Evolutionary conservation across 2,888 invertebrate species (phyloP).

Genomic region (Pollenia amentaria): DNA sequence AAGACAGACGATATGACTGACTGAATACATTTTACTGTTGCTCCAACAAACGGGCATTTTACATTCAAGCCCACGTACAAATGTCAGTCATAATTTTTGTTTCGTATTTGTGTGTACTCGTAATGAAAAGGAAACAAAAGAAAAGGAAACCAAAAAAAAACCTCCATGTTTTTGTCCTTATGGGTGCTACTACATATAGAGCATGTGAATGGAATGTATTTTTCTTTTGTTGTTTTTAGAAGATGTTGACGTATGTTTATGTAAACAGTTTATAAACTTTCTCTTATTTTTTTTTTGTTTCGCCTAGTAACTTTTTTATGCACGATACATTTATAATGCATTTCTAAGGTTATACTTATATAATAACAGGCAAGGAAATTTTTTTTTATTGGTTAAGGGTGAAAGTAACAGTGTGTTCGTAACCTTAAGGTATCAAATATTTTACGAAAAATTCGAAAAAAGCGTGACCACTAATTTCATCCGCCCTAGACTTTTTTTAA

Average conservation of each 20-base stretch:
- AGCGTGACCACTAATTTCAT: no score
- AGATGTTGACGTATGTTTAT: conserved; percentile 44
- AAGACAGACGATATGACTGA: background rate
- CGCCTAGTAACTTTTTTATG: conserved; percentile 1
- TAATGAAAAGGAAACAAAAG: background rate
- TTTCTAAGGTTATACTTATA: conserved; percentile 28
- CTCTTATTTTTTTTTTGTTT: conserved; percentile 17
- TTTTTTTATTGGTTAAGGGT: background rate
- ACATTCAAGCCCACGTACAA: background rate
- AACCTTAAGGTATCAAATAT: no score
- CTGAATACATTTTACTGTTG: conserved; percentile 17
- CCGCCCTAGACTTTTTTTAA: no score
- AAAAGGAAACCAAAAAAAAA: conserved; percentile 4
- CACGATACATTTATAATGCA: conserved; percentile 41
- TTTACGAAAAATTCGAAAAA: no score
- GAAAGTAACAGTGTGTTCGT: background rate
- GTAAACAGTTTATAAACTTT: conserved; percentile 43
- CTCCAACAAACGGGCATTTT: background rate
- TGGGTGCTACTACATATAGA: background rate
- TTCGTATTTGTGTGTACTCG: background rate
- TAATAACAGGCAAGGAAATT: background rate
- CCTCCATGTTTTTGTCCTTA: background rate
- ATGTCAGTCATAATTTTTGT: background rate
- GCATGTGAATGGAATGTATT: background rate
- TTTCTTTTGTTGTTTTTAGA: background rate